Percentiles rank a stretch among this genome's conserved stretches.
phyloP scores from a whole-genome alignment of 1,140 invertebrate genomes.

The Scaptomyza hsui region DNA sequence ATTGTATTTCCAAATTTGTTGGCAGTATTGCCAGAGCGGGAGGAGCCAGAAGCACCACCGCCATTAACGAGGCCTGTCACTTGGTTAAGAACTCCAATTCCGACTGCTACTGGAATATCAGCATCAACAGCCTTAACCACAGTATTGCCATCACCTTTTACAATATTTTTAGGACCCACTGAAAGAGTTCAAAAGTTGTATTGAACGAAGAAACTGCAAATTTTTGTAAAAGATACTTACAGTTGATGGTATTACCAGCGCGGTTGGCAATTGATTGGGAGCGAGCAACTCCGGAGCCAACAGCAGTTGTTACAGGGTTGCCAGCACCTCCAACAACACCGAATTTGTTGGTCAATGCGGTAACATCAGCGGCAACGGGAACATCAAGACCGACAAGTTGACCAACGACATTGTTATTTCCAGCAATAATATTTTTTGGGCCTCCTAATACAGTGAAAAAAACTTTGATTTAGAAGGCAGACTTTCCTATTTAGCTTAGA shows the following conservation, averaged over 20 bases:
- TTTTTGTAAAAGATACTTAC: constrained; percentile 24
- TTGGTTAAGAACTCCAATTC: background rate
- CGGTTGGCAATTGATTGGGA: constrained; percentile 3
- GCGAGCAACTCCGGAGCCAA: background rate
- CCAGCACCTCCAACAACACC: background rate
- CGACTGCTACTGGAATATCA: background rate
- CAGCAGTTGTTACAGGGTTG: background rate
- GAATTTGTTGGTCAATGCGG: background rate
- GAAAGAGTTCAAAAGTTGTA: background rate
- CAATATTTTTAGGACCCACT: background rate
- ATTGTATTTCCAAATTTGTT: no score
- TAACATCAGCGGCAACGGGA: background rate
- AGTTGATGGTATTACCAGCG: constrained; percentile 35
- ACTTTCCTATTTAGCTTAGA: no score
- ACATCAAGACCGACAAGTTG: background rate
- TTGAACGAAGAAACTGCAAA: no score
- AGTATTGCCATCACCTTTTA: background rate
- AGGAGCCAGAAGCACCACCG: background rate
- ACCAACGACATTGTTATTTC: background rate
- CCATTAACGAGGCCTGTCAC: background rate
- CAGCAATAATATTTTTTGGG: background rate
- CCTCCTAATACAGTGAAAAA: no score
- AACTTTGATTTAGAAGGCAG: no score
- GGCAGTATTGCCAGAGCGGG: background rate
- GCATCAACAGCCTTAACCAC: background rate